Evolutionary conservation across 2,113 vertebrate species (phyloP), one percentile per base, ranked within the genome.

Genomic region (Albula glossodonta): DNA sequence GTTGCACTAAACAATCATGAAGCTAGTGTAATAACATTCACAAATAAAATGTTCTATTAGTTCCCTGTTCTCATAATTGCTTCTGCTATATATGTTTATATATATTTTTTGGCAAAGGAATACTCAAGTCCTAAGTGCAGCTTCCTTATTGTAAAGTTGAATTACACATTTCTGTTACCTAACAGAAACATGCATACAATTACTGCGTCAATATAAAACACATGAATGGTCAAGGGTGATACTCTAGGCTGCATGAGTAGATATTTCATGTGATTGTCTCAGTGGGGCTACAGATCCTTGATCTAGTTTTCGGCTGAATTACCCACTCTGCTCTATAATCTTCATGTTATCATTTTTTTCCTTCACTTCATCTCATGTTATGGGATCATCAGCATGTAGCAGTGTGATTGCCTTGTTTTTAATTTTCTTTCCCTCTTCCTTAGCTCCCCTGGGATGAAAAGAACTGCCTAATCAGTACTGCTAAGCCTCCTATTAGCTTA

Each of bases 41-140:
- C 31, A 15, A 85, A 77, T 31, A 78, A 51, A 63, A 56, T 48
- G n/a, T 78, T 6, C 6, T 84, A 9, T 8, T 31, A 60, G 77
- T n/a, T 41, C 31, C 53, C 48, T 41, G 77, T 41, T 79, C 70
- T 79, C 74, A 84, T 7, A 78, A 78, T 81, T 81, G 70, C n/a
- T 74, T 74, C 17, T 74, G n/a, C n/a, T n/a, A n/a, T n/a, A n/a
- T n/a, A n/a, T n/a, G 53, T 56, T 80, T 48, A 56, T 22, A 19
- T 19, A 66, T 22, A 74, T 74, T 78, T 84, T 84, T 84, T 84
- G 63, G 83, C 83, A 60, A 82, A 60, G 13, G 74, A 51, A 84
- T 8, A 57, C 74, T 50, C 41, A 22, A 19, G 60, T 66, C 70
- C 31, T 22, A 74, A 31, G 6, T 17, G 49, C 78, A 0, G 74